Percentiles rank a stretch among this genome's conserved stretches.
These are phyloP conservation scores for Osmerus eperlanus DNA, from an alignment of 2,113 vertebrate genomes.

Conservation along the genomic window DNA sequence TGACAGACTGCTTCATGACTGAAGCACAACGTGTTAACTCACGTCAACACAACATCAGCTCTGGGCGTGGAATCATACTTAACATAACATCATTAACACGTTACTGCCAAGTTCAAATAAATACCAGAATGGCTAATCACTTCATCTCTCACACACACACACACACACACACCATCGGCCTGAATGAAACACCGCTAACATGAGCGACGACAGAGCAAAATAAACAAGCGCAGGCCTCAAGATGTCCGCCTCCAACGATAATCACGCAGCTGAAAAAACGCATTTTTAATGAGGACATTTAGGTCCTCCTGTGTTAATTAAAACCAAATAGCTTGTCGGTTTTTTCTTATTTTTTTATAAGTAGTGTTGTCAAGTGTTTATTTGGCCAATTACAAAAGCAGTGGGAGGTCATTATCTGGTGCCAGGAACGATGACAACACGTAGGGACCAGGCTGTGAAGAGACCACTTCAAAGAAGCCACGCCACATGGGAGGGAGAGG, in stretches of 20 bases:
- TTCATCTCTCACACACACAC: slow-evolving; percentile 46
- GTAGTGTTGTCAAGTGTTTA: slow-evolving; percentile 91
- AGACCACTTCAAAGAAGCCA: slow-evolving; percentile 63
- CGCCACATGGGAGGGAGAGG: slow-evolving; percentile 3
- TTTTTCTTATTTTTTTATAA: slow-evolving; percentile 53
- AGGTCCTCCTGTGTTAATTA: slow-evolving; percentile 75
- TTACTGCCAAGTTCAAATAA: slow-evolving; percentile 58
- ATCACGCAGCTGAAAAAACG: slow-evolving; percentile 77
- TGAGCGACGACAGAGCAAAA: slow-evolving; percentile 59
- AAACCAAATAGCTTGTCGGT: slow-evolving; percentile 78
- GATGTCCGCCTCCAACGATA: slow-evolving; percentile 62
- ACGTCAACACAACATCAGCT: background rate
- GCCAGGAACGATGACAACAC: slow-evolving; percentile 72
- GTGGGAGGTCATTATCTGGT: slow-evolving; percentile 94
- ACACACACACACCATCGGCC: slow-evolving; percentile 16
- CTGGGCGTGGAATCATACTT: slow-evolving; percentile 34
- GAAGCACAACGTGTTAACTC: background rate
- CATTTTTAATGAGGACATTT: slow-evolving; percentile 77
- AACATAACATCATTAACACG: slow-evolving; percentile 43
- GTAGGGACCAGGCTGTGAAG: slow-evolving; percentile 64
- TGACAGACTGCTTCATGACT: background rate
- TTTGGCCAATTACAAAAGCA: slow-evolving; percentile 98
- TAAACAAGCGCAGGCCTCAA: slow-evolving; percentile 63
- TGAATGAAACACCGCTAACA: slow-evolving; percentile 57
- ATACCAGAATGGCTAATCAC: slow-evolving; percentile 54